Conservation (phyloP, 2,888 invertebrate genomes). For the Phengaris arion region DNA sequence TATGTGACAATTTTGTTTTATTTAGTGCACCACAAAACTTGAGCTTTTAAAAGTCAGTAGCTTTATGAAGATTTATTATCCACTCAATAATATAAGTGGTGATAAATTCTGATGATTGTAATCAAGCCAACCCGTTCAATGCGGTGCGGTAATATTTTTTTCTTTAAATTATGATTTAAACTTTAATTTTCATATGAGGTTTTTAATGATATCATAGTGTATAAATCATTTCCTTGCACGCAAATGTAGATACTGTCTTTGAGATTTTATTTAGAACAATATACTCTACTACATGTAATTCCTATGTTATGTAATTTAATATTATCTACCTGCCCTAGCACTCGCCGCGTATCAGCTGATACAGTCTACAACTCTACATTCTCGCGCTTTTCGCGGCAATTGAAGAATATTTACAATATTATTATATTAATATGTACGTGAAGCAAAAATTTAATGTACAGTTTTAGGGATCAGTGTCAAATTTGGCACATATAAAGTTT, state of each 20-base stretch:
- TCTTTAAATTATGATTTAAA: conserved; percentile 17
- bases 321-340: too few relatives aligned
- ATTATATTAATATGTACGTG: too few relatives aligned
- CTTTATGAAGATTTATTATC: conserved; percentile 25
- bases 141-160: conserved; percentile 7
- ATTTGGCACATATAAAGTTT: too few relatives aligned
- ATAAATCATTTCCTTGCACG: conserved; percentile 10
- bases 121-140: conserved; percentile 15
- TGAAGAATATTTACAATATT: too few relatives aligned
- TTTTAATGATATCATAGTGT: conserved; percentile 12
- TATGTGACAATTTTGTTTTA: conserved; percentile 20
- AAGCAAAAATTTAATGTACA: too few relatives aligned
- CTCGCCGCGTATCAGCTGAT: too few relatives aligned
- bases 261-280: neutral
- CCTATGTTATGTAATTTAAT: too few relatives aligned
- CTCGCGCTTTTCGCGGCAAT: too few relatives aligned
- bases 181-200: conserved; percentile 17
- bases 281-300: neutral
- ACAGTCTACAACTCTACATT: too few relatives aligned
- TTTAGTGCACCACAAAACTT: conserved; percentile 15
- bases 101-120: conserved; percentile 27
- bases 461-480: too few relatives aligned
- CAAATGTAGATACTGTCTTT: neutral
- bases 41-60: conserved; percentile 20
- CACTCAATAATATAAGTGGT: conserved; percentile 22